phyloP scores from a whole-genome alignment of 2,113 vertebrate genomes.

The Mystacornis crossleyi region DNA sequence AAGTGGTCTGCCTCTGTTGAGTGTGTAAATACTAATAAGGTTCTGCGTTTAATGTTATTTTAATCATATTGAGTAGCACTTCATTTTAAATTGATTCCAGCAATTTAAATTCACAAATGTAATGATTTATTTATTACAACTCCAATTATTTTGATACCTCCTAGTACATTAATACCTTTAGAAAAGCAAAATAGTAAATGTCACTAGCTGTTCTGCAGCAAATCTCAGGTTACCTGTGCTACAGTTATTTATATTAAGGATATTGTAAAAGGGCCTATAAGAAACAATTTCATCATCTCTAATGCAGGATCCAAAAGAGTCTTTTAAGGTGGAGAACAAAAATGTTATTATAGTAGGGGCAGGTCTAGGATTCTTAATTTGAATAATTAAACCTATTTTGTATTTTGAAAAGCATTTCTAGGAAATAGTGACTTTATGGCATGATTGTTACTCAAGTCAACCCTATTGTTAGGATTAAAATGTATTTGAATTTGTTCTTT shows the following conservation, averaged over 20 bases:
- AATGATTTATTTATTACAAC: neutral
- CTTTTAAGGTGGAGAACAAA: neutral
- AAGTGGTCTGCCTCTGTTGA: neutral
- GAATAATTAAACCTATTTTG: neutral
- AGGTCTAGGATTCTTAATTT: neutral
- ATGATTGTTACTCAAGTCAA: neutral
- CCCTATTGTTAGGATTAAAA: slow-evolving; percentile 5
- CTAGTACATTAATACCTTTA: neutral
- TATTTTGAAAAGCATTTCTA: neutral
- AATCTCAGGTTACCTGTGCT: neutral
- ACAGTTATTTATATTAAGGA: neutral
- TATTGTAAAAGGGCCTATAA: neutral
- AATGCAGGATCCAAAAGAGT: neutral
- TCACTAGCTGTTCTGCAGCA: neutral
- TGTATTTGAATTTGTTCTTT: neutral
- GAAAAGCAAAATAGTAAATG: neutral
- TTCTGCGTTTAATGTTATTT: neutral
- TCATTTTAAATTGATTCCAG: neutral
- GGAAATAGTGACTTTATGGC: neutral
- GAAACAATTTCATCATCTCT: neutral
- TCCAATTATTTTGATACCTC: neutral
- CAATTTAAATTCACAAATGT: neutral
- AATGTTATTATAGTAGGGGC: neutral
- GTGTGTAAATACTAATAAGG: neutral
- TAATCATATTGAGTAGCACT: neutral